Evolutionary conservation across 2,888 invertebrate species (phyloP), one percentile per base, ranked within the genome.

Genomic region (Macrophya annulata): DNA sequence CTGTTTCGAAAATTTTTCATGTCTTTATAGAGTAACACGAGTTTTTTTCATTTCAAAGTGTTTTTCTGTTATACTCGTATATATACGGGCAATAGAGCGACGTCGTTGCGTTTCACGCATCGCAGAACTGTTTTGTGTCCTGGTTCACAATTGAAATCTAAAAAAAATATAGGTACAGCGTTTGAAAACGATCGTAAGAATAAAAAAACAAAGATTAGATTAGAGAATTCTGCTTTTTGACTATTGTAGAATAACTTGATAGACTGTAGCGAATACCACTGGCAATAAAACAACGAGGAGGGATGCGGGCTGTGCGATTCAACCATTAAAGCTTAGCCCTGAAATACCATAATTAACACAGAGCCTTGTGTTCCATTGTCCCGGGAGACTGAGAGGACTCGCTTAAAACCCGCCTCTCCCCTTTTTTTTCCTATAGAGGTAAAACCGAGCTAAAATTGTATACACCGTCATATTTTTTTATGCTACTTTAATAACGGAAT

Each of bases 401-500:
- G 43, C 25, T 6, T 43, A 15, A 81, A 62, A 10, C 59, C 81
- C 40, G 17, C 81, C 59, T 62, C n/a, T 17, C 10, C 12, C 31
- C 31, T 3, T 31, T 31, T 81, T 81, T 59, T 59, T 43, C 81
- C 43, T 6, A 81, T 21, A n/a, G 55, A 81, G 62, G 10, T 25
- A 5, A 43, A 51, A 62, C 37, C 62, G 21, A 21, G 81, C 59
- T 12, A 6, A 43, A 81, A 81, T 81, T 43, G 59, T 40, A 81
- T 31, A 31, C 8, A 9, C 37, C 62, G 51, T 12, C n/a, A 81
- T 62, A 15, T 68, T 68, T 81, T 76, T 62, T 81, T 81, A 81
- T 62, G 43, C n/a, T 6, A 6, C 81, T 81, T 81, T 81, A 81
- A 81, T 62, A 81, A 62, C 62, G 81, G 51, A 81, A 81, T 81